phyloP scores from a whole-genome alignment of 2,888 invertebrate species.

The Scaptomyza cyrtandrae region DNA sequence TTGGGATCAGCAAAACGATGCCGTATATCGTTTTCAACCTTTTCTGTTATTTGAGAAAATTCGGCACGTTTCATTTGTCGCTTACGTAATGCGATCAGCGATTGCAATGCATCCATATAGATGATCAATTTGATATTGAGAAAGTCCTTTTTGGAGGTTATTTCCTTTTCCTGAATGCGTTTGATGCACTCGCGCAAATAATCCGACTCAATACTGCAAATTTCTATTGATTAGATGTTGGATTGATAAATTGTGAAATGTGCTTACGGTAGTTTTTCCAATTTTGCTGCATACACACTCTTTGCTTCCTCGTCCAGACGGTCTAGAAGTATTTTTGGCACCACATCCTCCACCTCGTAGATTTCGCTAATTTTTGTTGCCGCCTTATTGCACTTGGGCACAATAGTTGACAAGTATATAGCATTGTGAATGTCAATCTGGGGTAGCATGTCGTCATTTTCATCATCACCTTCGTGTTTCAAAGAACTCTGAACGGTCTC shows the following conservation, averaged over 20 bases:
- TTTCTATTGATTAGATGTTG: neutral
- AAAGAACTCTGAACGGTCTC: constrained; percentile 67
- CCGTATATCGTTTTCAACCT: constrained; percentile 82
- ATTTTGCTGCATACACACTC: constrained; percentile 63
- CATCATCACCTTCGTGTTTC: constrained; percentile 33
- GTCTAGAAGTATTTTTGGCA: constrained; percentile 73
- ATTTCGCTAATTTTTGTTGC: constrained; percentile 75
- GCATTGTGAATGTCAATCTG: constrained; percentile 50
- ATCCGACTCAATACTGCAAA: constrained; percentile 78
- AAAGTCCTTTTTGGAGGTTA: constrained; percentile 57
- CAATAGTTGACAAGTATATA: constrained; percentile 64
- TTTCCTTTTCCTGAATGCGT: constrained; percentile 60
- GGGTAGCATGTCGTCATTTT: constrained; percentile 32
- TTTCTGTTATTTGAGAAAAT: constrained; percentile 82
- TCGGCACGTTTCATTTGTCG: constrained; percentile 65
- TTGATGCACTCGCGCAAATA: constrained; percentile 65
- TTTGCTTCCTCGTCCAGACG: constrained; percentile 82
- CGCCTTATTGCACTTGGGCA: constrained; percentile 76
- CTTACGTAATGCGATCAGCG: constrained; percentile 71
- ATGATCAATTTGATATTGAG: constrained; percentile 79
- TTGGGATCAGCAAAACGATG: constrained; percentile 77
- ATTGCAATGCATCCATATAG: constrained; percentile 82
- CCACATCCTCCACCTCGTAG: constrained; percentile 76
- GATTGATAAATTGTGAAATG: neutral
- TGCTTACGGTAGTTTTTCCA: constrained; percentile 80